Evolutionary conservation across 2,797 vertebrate genomes (phyloP), one percentile per base, ranked within the genome.

Genomic region (Odontamblyopus lacepedii): DNA sequence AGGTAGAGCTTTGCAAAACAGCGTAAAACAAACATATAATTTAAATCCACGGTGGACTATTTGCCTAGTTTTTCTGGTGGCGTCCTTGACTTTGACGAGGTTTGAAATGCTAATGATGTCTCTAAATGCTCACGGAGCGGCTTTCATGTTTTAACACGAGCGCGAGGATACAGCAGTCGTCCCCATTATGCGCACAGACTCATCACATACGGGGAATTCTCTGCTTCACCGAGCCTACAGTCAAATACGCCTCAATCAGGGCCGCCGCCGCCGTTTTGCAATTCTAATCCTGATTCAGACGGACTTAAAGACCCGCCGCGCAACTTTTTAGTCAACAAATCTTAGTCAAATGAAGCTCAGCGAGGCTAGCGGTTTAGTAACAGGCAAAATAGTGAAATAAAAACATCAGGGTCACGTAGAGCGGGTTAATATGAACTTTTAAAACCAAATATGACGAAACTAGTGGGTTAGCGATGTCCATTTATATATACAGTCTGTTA

Each of bases 31-130:
- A 62, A 61, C 29, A 38, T 15, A 19, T 73, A 75, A 80, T 75
- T 83, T 76, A 69, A 89, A 88, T 57, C 9, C 6, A 3, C 55
- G 2, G 55, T 23, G 1, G 55, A n/a, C 26, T 57, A 26, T 57
- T 57, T 26, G 26, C 55, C 15, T 48, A 48, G 44, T 48, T 15
- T 48, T 48, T 48, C 44, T 70, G 1, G 59, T 15, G 12, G 59
- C 57, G 85, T 81, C 85, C 89, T 89, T 87, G 85, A 88, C 85
- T 87, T 83, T 84, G 83, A 84, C 79, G 50, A 79, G 70, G 73
- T 84, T 80, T 76, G 84, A 90, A 89, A 90, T 90, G 87, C 77
- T 23, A 88, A 91, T 89, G 73, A 77, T 80, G 73, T 74, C 70
- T 56, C 74, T 81, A 86, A 89, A 85, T 67, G 73, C 23, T 74